A percentile compares a stretch with the other conserved stretches of the same genome.
Conservation (phyloP, 2,888 invertebrate genomes). For the Monopis laevigella region DNA sequence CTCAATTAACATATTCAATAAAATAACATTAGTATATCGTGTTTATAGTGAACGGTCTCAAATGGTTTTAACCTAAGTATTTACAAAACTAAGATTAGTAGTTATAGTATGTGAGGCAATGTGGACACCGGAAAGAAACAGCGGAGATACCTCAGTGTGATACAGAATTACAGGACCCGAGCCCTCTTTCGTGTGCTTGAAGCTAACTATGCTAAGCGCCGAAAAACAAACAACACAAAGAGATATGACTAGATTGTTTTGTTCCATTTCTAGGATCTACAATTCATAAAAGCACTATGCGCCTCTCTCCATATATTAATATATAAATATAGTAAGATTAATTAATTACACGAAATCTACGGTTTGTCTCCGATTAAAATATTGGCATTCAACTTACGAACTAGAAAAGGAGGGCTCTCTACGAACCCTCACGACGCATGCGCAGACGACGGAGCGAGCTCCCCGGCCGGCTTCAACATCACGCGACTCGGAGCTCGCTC, state of each 20-base stretch:
- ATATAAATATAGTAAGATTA: constrained; percentile 63
- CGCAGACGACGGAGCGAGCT: background rate
- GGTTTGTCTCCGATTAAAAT: constrained; percentile 59
- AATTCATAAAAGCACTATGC: constrained; percentile 66
- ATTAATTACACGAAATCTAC: constrained; percentile 54
- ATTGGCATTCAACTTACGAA: constrained; percentile 63
- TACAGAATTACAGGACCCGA: too few species aligned
- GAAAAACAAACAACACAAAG: constrained; percentile 55
- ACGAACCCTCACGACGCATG: background rate
- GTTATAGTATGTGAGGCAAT: background rate
- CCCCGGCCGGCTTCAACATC: too few species aligned
- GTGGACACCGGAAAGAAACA: too few species aligned
- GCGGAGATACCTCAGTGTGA: too few species aligned
- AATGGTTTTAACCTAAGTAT: constrained; percentile 4
- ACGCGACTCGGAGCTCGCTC: background rate
- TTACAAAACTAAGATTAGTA: background rate
- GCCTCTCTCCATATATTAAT: constrained; percentile 61
- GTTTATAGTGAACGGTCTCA: background rate
- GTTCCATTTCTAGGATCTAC: constrained; percentile 59
- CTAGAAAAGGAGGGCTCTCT: too few species aligned
- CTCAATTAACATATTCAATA: constrained; percentile 18
- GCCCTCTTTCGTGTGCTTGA: constrained; percentile 59
- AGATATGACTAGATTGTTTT: constrained; percentile 66
- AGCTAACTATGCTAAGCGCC: constrained; percentile 67
- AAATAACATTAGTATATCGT: constrained; percentile 8